Conservation (phyloP, 1,140 invertebrate species). For the Chironomus tepperi region DNA sequence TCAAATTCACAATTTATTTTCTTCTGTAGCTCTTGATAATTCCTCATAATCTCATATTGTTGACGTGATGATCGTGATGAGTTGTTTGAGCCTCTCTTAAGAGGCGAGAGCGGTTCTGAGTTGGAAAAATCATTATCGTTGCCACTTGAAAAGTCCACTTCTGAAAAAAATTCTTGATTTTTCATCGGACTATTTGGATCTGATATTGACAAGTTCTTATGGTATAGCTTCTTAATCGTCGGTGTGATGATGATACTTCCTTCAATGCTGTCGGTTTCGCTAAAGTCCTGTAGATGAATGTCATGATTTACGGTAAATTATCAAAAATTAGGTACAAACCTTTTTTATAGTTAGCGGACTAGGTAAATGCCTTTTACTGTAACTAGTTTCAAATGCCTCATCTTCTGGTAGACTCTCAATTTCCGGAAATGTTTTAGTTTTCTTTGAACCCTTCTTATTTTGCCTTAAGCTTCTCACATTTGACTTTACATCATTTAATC, state of each 20-base stretch:
- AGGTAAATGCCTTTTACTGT: slow-evolving; percentile 31
- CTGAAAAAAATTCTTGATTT: slow-evolving; percentile 49
- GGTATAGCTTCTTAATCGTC: slow-evolving; percentile 29
- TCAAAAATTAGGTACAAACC: neutral
- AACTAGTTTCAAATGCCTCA: slow-evolving; percentile 33
- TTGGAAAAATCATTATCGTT: slow-evolving; percentile 28
- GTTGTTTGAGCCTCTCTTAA: slow-evolving; percentile 28
- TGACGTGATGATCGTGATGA: slow-evolving; percentile 32
- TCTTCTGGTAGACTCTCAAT: slow-evolving; percentile 38
- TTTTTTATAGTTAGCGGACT: slow-evolving; percentile 33
- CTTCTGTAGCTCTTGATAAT: slow-evolving; percentile 54
- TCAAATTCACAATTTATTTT: slow-evolving; percentile 63
- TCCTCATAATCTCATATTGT: slow-evolving; percentile 47
- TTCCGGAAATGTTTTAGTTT: slow-evolving; percentile 34
- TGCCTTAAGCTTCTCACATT: slow-evolving; percentile 31
- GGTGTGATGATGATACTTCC: neutral
- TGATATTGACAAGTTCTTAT: slow-evolving; percentile 41
- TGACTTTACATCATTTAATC: slow-evolving; percentile 29
- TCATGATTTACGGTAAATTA: neutral
- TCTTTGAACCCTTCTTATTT: slow-evolving; percentile 35
- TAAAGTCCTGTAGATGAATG: slow-evolving; percentile 35
- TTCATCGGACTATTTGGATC: slow-evolving; percentile 58
- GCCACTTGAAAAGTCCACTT: slow-evolving; percentile 39
- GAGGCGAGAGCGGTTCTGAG: slow-evolving; percentile 37
- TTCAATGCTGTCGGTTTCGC: slow-evolving; percentile 34